These are phyloP conservation scores for Sylvietta virens DNA, from an alignment of 2,113 vertebrate species.

Conservation along the genomic window DNA sequence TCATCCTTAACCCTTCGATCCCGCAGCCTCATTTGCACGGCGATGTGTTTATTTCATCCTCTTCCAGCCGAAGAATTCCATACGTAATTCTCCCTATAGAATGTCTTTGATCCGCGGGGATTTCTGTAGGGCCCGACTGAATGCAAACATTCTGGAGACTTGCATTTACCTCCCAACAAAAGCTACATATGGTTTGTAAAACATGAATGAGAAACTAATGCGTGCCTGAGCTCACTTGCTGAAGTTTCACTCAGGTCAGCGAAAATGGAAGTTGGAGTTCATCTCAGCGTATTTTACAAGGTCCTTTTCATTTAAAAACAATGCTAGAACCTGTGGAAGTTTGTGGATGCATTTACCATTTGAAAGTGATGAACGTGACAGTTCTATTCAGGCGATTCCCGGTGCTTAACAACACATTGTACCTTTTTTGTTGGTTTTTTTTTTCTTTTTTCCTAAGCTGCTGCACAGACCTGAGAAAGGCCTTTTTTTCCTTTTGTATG, in stretches of 20 bases:
- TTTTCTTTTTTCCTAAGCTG: not conserved
- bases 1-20: not conserved
- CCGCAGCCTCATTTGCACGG: not conserved
- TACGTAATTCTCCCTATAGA: not conserved
- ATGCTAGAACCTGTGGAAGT: constrained; percentile 68
- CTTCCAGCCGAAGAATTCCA: not conserved
- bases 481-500: constrained; percentile 49
- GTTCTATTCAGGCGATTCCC: constrained; percentile 36
- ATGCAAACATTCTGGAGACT: constrained; percentile 41
- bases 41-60: not conserved
- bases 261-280: constrained; percentile 31
- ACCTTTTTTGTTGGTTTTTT: constrained; percentile 14
- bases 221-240: constrained; percentile 36
- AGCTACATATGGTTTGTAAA: constrained; percentile 3
- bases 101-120: constrained; percentile 28
- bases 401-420: constrained; percentile 50
- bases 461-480: constrained; percentile 16
- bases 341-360: constrained; percentile 32
- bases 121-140: constrained; percentile 22
- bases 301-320: constrained; percentile 65
- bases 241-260: constrained; percentile 49
- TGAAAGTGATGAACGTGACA: constrained; percentile 55
- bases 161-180: not conserved
- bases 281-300: constrained; percentile 60
- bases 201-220: constrained; percentile 21